Evolutionary conservation across 2,113 vertebrate species (phyloP), one percentile per base, ranked within the genome.

Genomic region (Holacanthus passer): DNA sequence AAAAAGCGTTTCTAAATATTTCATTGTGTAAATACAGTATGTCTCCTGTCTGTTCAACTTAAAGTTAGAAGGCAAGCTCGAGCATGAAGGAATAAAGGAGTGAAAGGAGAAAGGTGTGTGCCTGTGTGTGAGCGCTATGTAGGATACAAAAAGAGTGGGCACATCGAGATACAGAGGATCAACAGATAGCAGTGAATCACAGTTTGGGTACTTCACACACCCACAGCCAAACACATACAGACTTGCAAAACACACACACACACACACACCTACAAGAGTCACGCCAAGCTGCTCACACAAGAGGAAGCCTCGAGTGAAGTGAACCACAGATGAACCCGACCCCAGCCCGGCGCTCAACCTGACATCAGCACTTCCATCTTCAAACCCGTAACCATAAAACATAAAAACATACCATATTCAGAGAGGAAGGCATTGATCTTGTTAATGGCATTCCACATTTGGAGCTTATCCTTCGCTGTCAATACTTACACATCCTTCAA

Each of bases 341-440:
- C 55, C 17, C 22, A 37, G 50, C 59, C 64, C 59, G 67, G 58
- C 31, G 31, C 73, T 76, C 75, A 52, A 81, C 71, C 77, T 88
- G 71, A 89, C 78, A 80, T 71, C 70, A 37, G 68, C 53, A 27
- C 71, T 62, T 86, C 79, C 72, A 85, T 73, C 79, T 79, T 72
- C 82, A 73, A 77, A 59, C 74, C 79, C 12, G 4, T 52, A 31
- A 73, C 67, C 66, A 56, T 76, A 83, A 84, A 90, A 77, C 78
- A 83, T 63, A 50, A 80, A 83, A 87, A 83, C 52, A 24, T 37
- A 48, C 58, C 71, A 13, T 80, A 64, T 63, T 64, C 58, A 69
- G 58, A 67, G 79, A 88, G 85, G 85, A 87, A 90, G 87, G 29
- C 86, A 86, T 86, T 74, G 77, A 63, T 91, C 88, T 90, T 78